Evolutionary conservation across 2,888 invertebrate species (phyloP), one percentile per base, ranked within the genome.

Genomic region (Aethes cnicana): DNA sequence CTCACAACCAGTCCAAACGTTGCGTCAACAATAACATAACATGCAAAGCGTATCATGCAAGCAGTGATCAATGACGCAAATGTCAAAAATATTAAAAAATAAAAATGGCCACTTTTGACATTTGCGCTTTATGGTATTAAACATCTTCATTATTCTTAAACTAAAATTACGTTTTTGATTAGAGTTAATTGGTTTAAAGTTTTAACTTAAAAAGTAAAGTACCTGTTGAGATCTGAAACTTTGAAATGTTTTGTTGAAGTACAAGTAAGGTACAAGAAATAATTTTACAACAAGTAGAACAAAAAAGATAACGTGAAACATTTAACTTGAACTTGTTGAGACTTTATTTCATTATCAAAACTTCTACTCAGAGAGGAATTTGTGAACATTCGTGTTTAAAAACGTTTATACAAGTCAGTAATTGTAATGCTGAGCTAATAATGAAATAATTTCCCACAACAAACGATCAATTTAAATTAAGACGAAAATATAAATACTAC

Each of bases 401-500:
- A 61, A 57, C 54, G 58, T 62, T 53, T 58, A 59, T 59, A n/a
- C 58, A 59, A 44, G 11, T 36, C 37, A 59, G 37, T 18, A 35
- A 18, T n/a, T n/a, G 37, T 53, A 47, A 59, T 58, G 58, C 35
- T 30, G 41, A 46, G 26, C 46, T 28, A 32, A 32, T 43, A 58
- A 63, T 62, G 57, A 74, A 75, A 73, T 71, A 65, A 70, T 67
- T 58, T 63, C 71, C 69, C 68, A 66, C 60, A 59, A 55, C 50
- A 56, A 59, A 68, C 58, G 64, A 65, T 61, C 64, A 68, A 71
- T 72, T 46, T 66, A 74, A 63, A 75, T 69, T 69, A 74, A 80
- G 72, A 77, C 74, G 65, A 77, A 77, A 85, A 83, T 84, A 65
- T 77, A 78, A 81, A 86, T 87, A 88, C 85, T 89, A 89, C 89